A percentile compares a stretch with the other conserved stretches of the same genome.
Evolutionary conservation across 1,140 invertebrate genomes (phyloP).

Genomic region (Belonocnema kinseyi): DNA sequence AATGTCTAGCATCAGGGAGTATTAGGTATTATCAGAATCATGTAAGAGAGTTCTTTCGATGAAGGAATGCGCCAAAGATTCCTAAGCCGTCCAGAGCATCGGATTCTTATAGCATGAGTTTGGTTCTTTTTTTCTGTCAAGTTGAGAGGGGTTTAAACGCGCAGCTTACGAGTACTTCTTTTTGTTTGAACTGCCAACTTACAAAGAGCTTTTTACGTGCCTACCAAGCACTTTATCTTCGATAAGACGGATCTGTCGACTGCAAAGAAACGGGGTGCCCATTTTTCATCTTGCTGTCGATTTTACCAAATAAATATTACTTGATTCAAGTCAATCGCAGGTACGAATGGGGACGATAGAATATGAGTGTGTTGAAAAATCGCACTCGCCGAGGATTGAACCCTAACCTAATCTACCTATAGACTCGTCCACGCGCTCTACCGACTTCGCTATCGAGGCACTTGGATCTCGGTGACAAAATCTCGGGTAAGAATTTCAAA

Average conservation of each 20-base stretch:
- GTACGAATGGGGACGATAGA: too few species aligned
- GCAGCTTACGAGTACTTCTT: conserved; percentile 4
- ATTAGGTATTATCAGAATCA: not conserved
- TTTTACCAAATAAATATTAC: too few species aligned
- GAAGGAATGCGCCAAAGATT: conserved; percentile 9
- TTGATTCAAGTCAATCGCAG: too few species aligned
- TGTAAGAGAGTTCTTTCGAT: not conserved
- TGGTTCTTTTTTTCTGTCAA: conserved; percentile 3
- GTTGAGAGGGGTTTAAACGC: not conserved
- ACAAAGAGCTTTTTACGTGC: conserved; percentile 8
- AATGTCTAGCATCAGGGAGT: too few species aligned
- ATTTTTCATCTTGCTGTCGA: too few species aligned
- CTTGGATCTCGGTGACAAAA: too few species aligned
- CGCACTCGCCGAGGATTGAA: too few species aligned
- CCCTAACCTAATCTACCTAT: too few species aligned
- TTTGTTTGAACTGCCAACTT: conserved; percentile 18
- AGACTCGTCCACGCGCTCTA: too few species aligned
- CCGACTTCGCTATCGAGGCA: too few species aligned
- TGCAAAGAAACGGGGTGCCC: conserved; percentile 7
- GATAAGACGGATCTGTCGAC: conserved; percentile 8
- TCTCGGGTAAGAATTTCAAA: too few species aligned
- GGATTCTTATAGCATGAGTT: not conserved
- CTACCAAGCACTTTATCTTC: conserved; percentile 27
- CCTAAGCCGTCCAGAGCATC: not conserved
- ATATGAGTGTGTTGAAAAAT: too few species aligned